Conservation (phyloP, 2,888 invertebrate genomes). For the Conomelus anceps region DNA sequence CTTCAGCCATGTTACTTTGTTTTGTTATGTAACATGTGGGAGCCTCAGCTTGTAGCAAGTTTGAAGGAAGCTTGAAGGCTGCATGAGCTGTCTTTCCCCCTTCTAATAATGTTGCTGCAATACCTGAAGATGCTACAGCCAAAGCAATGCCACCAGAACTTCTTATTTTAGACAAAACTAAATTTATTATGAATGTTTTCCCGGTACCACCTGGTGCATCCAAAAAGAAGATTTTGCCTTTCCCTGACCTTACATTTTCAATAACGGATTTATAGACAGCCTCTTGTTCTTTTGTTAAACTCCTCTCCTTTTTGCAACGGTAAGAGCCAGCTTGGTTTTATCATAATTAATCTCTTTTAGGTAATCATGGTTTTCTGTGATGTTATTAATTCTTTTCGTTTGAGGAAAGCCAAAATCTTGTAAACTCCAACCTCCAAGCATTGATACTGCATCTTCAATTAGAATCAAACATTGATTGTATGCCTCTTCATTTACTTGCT, state of each 20-base stretch:
- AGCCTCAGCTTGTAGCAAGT: conserved; percentile 1
- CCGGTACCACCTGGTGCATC: too few species aligned
- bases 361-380: neutral
- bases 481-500: too few species aligned
- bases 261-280: neutral
- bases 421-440: neutral
- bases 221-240: neutral
- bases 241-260: neutral
- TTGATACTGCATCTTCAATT: neutral
- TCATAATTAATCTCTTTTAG: neutral
- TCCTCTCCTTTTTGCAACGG: neutral
- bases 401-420: neutral
- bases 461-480: neutral
- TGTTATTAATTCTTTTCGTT: neutral
- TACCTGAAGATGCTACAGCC: conserved; percentile 16
- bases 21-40: conserved; percentile 37
- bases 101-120: conserved; percentile 18
- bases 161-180: neutral
- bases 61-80: conserved; percentile 26
- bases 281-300: neutral
- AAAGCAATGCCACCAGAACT: neutral
- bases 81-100: conserved; percentile 24
- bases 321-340: too few species aligned
- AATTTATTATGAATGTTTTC: neutral
- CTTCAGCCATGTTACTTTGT: conserved; percentile 33